These are phyloP conservation scores for Pyrgus malvae DNA, from an alignment of 2,888 invertebrate species.

Conservation along the genomic window DNA sequence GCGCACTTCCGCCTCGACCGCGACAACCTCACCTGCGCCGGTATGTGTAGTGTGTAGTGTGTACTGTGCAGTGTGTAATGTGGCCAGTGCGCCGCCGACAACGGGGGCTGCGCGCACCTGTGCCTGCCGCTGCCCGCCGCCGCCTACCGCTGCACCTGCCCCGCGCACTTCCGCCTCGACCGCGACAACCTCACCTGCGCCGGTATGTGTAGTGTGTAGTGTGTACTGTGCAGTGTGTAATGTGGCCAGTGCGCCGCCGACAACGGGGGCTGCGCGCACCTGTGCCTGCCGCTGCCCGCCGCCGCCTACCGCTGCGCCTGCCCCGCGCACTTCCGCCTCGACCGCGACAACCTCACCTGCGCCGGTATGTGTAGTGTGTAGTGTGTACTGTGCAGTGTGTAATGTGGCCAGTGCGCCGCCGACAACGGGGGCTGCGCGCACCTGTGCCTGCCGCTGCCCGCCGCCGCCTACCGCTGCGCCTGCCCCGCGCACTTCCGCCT, in stretches of 20 bases:
- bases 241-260: constrained; percentile 87
- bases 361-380: constrained; percentile 49
- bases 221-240: too few species aligned
- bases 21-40: constrained; percentile 88
- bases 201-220: constrained; percentile 40
- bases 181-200: constrained; percentile 88
- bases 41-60: constrained; percentile 35
- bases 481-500: constrained; percentile 93
- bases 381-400: too few species aligned
- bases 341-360: constrained; percentile 87
- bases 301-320: constrained; percentile 86
- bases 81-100: constrained; percentile 88
- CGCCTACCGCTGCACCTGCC: constrained; percentile 87
- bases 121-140: constrained; percentile 87
- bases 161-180: constrained; percentile 89
- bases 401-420: constrained; percentile 87
- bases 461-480: constrained; percentile 82
- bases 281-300: constrained; percentile 88
- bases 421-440: constrained; percentile 93
- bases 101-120: constrained; percentile 92
- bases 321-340: constrained; percentile 90
- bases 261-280: constrained; percentile 92
- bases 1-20: constrained; percentile 88
- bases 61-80: too few species aligned
- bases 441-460: constrained; percentile 88